A percentile compares a stretch with the other conserved stretches of the same genome.
phyloP scores from a whole-genome alignment of 2,888 invertebrate genomes.

The Lutraria lutraria region DNA sequence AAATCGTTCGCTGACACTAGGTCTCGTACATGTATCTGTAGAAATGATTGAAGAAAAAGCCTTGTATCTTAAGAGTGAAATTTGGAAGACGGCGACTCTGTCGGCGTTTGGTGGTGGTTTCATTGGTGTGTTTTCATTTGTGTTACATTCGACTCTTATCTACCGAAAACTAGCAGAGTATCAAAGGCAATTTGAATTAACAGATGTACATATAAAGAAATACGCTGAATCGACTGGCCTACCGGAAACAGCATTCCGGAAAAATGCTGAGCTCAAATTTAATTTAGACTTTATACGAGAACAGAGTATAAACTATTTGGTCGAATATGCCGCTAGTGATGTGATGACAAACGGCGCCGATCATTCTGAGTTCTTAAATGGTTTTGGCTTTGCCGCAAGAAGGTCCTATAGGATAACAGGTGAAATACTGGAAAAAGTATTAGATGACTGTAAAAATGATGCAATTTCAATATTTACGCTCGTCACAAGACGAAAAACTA shows the following conservation, averaged over 20 bases:
- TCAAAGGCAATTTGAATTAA: background rate
- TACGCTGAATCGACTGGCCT: background rate
- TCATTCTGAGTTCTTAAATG: background rate
- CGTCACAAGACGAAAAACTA: background rate
- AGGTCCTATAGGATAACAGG: background rate
- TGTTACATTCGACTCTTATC: background rate
- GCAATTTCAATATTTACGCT: background rate
- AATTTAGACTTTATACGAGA: background rate
- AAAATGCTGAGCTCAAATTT: background rate
- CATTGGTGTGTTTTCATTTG: background rate
- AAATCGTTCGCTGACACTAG: background rate
- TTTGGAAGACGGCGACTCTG: background rate
- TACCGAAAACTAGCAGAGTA: background rate
- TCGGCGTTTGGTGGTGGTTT: background rate
- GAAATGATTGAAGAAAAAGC: background rate
- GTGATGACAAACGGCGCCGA: background rate
- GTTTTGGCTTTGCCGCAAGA: background rate
- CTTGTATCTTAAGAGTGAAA: background rate
- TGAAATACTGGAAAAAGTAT: background rate
- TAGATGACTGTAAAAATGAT: background rate
- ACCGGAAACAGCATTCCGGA: background rate
- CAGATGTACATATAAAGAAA: background rate
- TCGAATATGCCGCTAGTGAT: background rate
- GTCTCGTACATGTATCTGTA: background rate
- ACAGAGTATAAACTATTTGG: background rate